Base-by-base conservation (phyloP, 2,888 invertebrate genomes). In the Troides oblongomaculatus region DNA sequence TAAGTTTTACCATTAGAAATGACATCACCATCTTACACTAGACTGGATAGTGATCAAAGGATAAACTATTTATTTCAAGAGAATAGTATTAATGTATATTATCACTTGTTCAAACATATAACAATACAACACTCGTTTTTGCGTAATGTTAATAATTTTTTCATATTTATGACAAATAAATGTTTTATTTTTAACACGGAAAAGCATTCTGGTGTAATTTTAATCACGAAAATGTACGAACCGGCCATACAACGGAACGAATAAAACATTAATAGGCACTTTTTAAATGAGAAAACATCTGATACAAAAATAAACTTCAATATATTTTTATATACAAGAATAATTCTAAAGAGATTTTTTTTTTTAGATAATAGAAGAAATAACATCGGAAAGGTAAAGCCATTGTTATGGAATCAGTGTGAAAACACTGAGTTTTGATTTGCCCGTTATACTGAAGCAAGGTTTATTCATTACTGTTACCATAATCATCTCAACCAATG, bases 161-260 rank as follows among this genome's bases (percentile, higher is more conserved):
- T 60, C 17, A 21, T 36, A 14, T 53, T 61, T 21, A 66, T 60
- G 36, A 66, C 66, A 60, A 53, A 60, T 60, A 60, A 66, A 59
- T n/a, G 43, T 23, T 65, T 65, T 53, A 46, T 50, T 60, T 46
- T 66, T 53, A 66, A 60, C 43, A 66, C 30, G 50, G 53, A 46
- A 39, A 60, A 66, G 36, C 53, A 30, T 66, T 57, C 60, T 25
- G 46, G 25, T 66, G 21, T 60, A 66, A 66, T 60, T 66, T 66
- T 66, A 66, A 66, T 66, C 66, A 60, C 66, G 66, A 66, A 62
- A 66, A 66, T 66, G 66, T 50, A 66, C 50, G 60, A 66, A 60
- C 66, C 57, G 21, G 60, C 50, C 30, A 50, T 36, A 60, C 66
- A 66, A 66, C 50, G 30, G 60, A 60, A 60, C 46, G 60, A 66